phyloP scores from a whole-genome alignment of 2,113 vertebrate genomes.

The Poeciliopsis turrubarensis region DNA sequence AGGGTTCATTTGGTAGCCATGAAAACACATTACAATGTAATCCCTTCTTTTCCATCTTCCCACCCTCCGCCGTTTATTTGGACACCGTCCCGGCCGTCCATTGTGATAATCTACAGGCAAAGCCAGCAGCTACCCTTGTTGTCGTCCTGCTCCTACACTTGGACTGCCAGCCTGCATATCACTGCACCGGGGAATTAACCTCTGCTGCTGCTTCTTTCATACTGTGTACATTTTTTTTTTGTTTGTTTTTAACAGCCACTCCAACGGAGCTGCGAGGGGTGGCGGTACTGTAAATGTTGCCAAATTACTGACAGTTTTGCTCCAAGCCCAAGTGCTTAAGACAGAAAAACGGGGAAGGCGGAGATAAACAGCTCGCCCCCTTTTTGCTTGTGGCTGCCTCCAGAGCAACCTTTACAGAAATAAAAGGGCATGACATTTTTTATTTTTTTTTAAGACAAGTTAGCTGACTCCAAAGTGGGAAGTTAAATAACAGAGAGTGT shows the following conservation, averaged over 20 bases:
- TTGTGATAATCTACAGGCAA: conserved; percentile 65
- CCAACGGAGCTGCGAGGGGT: conserved; percentile 17
- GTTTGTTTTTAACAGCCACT: conserved; percentile 26
- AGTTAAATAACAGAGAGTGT: conserved; percentile 56
- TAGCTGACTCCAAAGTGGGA: conserved; percentile 41
- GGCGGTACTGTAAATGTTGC: conserved; percentile 36
- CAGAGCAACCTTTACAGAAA: conserved; percentile 56
- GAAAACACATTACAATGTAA: conserved; percentile 44
- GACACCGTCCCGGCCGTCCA: conserved; percentile 62
- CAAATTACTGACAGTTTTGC: conserved; percentile 59
- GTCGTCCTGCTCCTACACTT: conserved; percentile 46
- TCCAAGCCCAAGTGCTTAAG: conserved; percentile 37
- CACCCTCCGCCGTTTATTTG: conserved; percentile 53
- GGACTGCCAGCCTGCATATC: conserved; percentile 55
- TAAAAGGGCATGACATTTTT: conserved; percentile 59
- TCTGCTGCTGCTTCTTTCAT: conserved; percentile 41
- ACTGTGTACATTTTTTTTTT: conserved; percentile 23
- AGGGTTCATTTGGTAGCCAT: conserved; percentile 47
- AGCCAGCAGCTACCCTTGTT: conserved; percentile 61
- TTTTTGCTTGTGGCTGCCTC: conserved; percentile 44
- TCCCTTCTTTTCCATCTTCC: conserved; percentile 30
- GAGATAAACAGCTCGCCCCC: conserved; percentile 54
- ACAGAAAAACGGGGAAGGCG: conserved; percentile 4
- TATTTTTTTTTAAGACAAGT: conserved; percentile 50
- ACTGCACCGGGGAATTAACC: conserved; percentile 59